Conservation (phyloP, 1,140 invertebrate genomes). For the Drosophila biarmipes region DNA sequence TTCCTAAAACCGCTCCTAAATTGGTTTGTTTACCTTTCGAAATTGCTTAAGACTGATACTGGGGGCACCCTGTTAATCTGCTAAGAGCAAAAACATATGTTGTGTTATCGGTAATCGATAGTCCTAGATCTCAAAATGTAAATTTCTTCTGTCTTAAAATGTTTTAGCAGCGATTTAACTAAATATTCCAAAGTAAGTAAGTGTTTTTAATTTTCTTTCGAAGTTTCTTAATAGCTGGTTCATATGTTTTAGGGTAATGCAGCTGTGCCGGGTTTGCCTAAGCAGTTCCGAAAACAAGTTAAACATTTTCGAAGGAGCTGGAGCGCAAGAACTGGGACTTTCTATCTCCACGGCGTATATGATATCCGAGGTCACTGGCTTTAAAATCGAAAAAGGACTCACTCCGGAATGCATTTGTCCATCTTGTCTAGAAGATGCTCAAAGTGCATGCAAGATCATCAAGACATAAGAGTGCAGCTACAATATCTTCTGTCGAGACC, state of each 20-base stretch:
- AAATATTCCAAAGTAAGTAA: too few relatives aligned
- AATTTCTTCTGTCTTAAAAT: too few relatives aligned
- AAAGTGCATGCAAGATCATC: constrained; percentile 7
- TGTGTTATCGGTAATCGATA: too few relatives aligned
- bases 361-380: background rate
- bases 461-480: background rate
- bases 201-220: too few relatives aligned
- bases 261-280: background rate
- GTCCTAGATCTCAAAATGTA: too few relatives aligned
- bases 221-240: too few relatives aligned
- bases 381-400: background rate
- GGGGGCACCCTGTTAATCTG: too few relatives aligned
- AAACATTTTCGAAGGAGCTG: constrained; percentile 2
- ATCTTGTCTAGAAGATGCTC: background rate
- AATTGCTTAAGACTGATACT: too few relatives aligned
- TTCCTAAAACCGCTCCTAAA: background rate
- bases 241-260: background rate
- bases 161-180: too few relatives aligned
- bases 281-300: background rate
- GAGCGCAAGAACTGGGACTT: background rate
- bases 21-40: background rate
- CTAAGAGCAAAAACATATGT: background rate
- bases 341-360: background rate
- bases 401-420: background rate
- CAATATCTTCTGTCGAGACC: background rate